Evolutionary conservation across 2,888 invertebrate genomes (phyloP), one percentile per base, ranked within the genome.

Genomic region (Thysanoteuthis rhombus): DNA sequence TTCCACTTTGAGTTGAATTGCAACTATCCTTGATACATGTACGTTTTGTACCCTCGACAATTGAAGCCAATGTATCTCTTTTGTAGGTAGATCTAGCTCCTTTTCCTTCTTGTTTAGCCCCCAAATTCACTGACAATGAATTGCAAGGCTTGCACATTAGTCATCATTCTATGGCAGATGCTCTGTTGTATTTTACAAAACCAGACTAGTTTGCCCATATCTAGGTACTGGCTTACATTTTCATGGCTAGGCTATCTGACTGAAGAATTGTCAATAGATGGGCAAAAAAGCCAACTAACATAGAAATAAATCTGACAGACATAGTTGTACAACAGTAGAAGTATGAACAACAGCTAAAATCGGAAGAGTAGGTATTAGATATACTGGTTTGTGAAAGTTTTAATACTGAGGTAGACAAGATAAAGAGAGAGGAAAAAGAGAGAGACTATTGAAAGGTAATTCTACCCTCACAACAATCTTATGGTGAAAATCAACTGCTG

Each of bases 401-500:
- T 75, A 75, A 75, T 75, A 8, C 75, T n/a, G 8, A 36, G 75
- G 12, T 75, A 75, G 75, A n/a, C 75, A 75, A 36, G 75, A 75
- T 36, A n/a, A 16, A n/a, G 75, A 75, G 75, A n/a, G n/a, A 25
- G n/a, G n/a, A 8, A 32, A 58, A 32, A 28, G 25, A 28, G 58
- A 75, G 75, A 75, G 12, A 75, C 75, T 75, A 75, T 75, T 75
- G 75, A 75, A 75, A 75, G 75, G 75, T 75, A 75, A 75, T 75
- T n/a, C 36, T 75, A 75, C 36, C 75, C n/a, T 75, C 75, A 75
- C 75, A 75, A n/a, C 75, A 75, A 75, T 75, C 75, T 75, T 75
- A n/a, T n/a, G n/a, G n/a, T 75, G 75, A 75, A 75, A 75, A 75
- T 75, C 75, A 75, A 75, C 75, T 75, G n/a, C 75, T 75, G 75